Base-by-base conservation (phyloP, 2,888 invertebrate species). In the Meghimatium bilineatum region DNA sequence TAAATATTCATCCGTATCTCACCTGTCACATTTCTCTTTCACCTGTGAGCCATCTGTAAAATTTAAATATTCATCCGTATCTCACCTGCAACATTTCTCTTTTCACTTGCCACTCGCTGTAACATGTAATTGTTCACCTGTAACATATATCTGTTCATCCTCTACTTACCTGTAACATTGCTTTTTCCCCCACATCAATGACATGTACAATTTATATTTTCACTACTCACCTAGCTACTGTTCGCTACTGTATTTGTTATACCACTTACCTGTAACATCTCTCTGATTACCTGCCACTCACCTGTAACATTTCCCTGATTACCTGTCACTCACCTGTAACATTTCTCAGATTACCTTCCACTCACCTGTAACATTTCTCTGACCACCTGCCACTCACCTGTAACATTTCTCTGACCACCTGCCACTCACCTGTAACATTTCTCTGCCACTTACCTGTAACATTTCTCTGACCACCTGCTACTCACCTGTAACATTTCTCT, bases 41-140 rank as follows among this genome's bases (percentile, higher is more conserved):
- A n/a, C n/a, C n/a, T n/a, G n/a, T n/a, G n/a, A n/a, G n/a, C n/a
- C n/a, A n/a, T n/a, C n/a, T n/a, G n/a, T n/a, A n/a, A n/a, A n/a
- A n/a, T n/a, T n/a, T n/a, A n/a, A n/a, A n/a, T n/a, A n/a, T n/a
- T n/a, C n/a, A n/a, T n/a, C n/a, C n/a, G n/a, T n/a, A n/a, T n/a
- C n/a, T n/a, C n/a, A n/a, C n/a, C 72, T 72, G 72, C 32, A 72
- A 72, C 72, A 72, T 72, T 44, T 34, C 72, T 72, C 23, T 23
- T 23, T 12, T 20, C n/a, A n/a, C 36, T 5, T 34, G 10, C 3
- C 44, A 38, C 72, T 72, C n/a, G n/a, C n/a, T n/a, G n/a, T n/a
- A n/a, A n/a, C n/a, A n/a, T n/a, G n/a, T n/a, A n/a, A n/a, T n/a
- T n/a, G n/a, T n/a, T n/a, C 49, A 74, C 74, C 74, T 44, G 74